Conservation (phyloP, 2,113 vertebrate genomes). For the Oryzias celebensis region DNA sequence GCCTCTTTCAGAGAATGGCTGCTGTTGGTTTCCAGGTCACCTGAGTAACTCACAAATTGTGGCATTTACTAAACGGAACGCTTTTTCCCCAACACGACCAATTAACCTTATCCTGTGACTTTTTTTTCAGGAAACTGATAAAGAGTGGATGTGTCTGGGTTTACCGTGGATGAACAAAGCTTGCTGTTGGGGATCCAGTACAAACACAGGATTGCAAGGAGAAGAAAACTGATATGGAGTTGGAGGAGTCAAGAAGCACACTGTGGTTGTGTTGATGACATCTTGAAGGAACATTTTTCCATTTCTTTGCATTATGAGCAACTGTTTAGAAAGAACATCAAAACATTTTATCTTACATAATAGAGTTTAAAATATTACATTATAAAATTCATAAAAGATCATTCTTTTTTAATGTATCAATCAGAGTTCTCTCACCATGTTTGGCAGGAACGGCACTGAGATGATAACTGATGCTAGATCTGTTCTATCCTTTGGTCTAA, state of each 20-base stretch:
- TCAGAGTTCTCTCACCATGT: constrained; percentile 44
- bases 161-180: constrained; percentile 82
- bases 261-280: constrained; percentile 49
- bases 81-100: neutral
- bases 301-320: constrained; percentile 76
- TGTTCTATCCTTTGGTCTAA: constrained; percentile 46
- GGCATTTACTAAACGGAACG: neutral
- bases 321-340: constrained; percentile 62
- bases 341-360: neutral
- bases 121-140: neutral
- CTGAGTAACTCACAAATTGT: constrained; percentile 37
- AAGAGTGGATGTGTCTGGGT: neutral
- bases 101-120: neutral
- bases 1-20: constrained; percentile 1
- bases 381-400: neutral
- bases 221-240: constrained; percentile 40
- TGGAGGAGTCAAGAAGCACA: constrained; percentile 76
- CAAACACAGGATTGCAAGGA: constrained; percentile 80
- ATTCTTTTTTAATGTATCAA: neutral
- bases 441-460: constrained; percentile 52
- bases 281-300: constrained; percentile 80
- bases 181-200: constrained; percentile 63
- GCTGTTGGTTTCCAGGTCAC: constrained; percentile 31
- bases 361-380: too few relatives aligned
- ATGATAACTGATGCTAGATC: constrained; percentile 31